Evolutionary conservation across 2,113 vertebrate species (phyloP), one percentile per base, ranked within the genome.

Genomic region (Taxidea taxus): DNA sequence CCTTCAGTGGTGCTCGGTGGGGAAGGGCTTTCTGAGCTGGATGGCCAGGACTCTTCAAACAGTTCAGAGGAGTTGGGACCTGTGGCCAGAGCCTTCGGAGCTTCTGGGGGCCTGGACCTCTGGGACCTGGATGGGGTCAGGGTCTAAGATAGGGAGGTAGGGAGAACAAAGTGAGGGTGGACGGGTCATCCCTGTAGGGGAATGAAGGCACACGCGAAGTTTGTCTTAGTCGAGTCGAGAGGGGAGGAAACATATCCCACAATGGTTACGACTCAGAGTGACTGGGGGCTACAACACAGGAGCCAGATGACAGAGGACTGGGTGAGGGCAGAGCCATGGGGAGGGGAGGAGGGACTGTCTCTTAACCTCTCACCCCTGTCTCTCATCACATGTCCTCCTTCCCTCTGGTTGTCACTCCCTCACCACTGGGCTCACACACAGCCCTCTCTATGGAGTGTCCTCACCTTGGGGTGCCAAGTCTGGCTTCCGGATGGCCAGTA

Each of bases 31-130:
- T 98, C 99, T 21, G 98, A 96, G n/a, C 92, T 98, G 13, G 98
- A 99, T 5, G 99, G 98, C 99, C 99, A 99, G 34, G 98, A 99
- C 42, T 99, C 99, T 27, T 98, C 96, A 89, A 98, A 99, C 66
- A 92, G 98, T 74, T 98, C 97, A n/a, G 98, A 80, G 74, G 90
- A 96, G 92, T n/a, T 91, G 91, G 54, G 68, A 90, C 49, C 58
- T 98, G 25, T 87, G 44, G 44, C 21, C 64, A 58, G 78, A 88
- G 37, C 51, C 98, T 68, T 93, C 49, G 70, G 49, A 85, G 54
- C 80, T 25, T 39, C 58, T 78, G 90, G 86, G 42, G 66, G 75
- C 60, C 97, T 93, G 84, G 74, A 74, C 60, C 49, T 93, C 20
- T 95, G 95, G 91, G 96, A 95, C 44, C 90, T 95, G 49, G 96